Conservation (phyloP, 2,797 vertebrate species). For the Thaleichthys pacificus region DNA sequence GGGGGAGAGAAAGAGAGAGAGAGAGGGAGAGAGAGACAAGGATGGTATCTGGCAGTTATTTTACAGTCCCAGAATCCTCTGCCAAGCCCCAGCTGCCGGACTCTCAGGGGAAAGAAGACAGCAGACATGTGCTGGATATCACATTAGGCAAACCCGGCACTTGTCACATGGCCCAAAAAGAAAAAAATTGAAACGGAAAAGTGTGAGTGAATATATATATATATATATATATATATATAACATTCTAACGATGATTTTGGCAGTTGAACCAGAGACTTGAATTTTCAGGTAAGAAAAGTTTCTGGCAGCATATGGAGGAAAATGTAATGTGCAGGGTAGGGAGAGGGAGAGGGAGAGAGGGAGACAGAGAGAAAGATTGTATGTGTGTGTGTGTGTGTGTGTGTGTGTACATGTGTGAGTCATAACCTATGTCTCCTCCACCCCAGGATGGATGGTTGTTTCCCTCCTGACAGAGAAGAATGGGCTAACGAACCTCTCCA, state of each 20-base stretch:
- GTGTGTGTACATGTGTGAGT: constrained; percentile 51
- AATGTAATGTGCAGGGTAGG: constrained; percentile 63
- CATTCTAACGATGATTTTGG: constrained; percentile 30
- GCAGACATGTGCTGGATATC: constrained; percentile 55
- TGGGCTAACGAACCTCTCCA: constrained; percentile 67
- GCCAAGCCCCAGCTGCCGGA: constrained; percentile 52
- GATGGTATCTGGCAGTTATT: constrained; percentile 16
- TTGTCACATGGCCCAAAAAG: constrained; percentile 38
- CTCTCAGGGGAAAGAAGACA: constrained; percentile 37
- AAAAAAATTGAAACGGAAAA: constrained; percentile 31
- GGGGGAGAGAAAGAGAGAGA: background rate
- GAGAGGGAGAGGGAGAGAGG: constrained; percentile 21
- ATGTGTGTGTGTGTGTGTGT: constrained; percentile 13
- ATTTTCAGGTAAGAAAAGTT: constrained; percentile 57
- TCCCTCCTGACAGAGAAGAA: constrained; percentile 70
- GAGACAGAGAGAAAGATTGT: constrained; percentile 13
- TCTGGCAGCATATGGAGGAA: constrained; percentile 53
- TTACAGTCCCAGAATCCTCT: constrained; percentile 27
- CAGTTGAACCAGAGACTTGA: constrained; percentile 42
- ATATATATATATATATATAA: constrained; percentile 42
- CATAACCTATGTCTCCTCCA: constrained; percentile 59
- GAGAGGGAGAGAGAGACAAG: background rate
- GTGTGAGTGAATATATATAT: constrained; percentile 23
- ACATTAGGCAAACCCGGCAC: constrained; percentile 48
- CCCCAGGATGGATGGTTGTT: constrained; percentile 69